phyloP scores from a whole-genome alignment of 2,113 vertebrate species.

The Piprites chloris region DNA sequence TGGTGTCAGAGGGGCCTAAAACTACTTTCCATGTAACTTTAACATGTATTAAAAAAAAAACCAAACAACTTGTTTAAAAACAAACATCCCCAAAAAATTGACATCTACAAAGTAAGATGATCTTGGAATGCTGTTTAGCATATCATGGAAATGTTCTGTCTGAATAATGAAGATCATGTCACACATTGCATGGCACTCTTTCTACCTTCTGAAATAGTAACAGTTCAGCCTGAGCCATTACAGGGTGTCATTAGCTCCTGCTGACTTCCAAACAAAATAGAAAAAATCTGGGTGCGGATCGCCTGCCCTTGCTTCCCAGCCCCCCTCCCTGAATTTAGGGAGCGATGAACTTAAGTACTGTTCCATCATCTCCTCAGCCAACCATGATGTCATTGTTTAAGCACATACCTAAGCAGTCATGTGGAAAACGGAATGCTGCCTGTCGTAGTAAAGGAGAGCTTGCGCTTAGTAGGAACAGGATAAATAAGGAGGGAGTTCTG shows the following conservation, averaged over 20 bases:
- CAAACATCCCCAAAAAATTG: not conserved
- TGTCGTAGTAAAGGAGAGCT: not conserved
- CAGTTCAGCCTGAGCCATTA: rapidly evolving
- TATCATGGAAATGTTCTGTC: not conserved
- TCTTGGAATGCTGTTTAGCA: not conserved
- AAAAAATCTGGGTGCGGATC: not conserved
- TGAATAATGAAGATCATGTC: not conserved
- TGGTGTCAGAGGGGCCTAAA: not conserved
- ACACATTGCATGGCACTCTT: not conserved
- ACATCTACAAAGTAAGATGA: not conserved
- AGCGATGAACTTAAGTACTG: not conserved
- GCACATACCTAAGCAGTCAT: not conserved
- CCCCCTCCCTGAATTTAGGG: not conserved
- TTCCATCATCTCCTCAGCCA: not conserved
- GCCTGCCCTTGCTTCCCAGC: not conserved
- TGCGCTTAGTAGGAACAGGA: not conserved
- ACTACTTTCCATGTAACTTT: not conserved
- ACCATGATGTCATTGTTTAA: not conserved
- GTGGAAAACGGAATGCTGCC: not conserved
- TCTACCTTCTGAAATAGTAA: rapidly evolving
- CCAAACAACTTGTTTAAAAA: not conserved
- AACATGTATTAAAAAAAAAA: not conserved
- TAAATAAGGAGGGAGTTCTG: not conserved
- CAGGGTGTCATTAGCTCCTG: not conserved
- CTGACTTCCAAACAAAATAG: not conserved